Conservation (phyloP, 2,797 vertebrate species). For the Urosaurus nigricauda region DNA sequence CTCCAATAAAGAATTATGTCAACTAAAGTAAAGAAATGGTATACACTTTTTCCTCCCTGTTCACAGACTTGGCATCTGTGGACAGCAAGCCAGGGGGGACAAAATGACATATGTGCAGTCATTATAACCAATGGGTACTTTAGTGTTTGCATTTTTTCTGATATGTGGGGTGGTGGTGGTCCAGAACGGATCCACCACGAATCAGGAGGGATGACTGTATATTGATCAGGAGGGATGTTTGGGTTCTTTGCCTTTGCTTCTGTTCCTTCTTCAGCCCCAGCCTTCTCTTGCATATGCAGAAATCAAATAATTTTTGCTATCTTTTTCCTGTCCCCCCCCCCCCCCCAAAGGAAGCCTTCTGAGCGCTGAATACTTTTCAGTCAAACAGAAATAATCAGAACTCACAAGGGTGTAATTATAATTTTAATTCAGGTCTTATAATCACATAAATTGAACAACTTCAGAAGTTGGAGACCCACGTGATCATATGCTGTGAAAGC, state of each 20-base stretch:
- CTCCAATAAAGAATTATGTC: conserved; percentile 4
- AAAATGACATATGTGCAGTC: too few species aligned
- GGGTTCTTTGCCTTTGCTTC: conserved; percentile 20
- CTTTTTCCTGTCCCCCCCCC: neutral
- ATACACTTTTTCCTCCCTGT: neutral
- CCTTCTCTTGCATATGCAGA: too few species aligned
- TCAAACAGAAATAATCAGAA: conserved; percentile 57
- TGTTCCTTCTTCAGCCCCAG: neutral
- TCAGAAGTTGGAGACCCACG: conserved; percentile 58
- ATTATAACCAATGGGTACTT: too few species aligned
- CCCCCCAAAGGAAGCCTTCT: conserved; percentile 50
- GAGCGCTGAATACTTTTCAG: conserved; percentile 62
- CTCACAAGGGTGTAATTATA: conserved; percentile 72
- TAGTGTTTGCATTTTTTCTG: too few species aligned
- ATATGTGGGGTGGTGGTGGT: too few species aligned
- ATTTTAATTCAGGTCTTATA: conserved; percentile 72
- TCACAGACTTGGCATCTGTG: too few species aligned
- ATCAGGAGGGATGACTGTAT: neutral
- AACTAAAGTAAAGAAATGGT: neutral
- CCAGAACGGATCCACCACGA: too few species aligned
- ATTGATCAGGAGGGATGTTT: neutral
- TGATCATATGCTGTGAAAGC: conserved; percentile 71
- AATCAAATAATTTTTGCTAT: neutral
- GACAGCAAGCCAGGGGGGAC: too few species aligned
- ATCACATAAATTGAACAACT: conserved; percentile 71